Conservation (phyloP, 2,888 invertebrate genomes). For the Pycnomerus fuliginosus region DNA sequence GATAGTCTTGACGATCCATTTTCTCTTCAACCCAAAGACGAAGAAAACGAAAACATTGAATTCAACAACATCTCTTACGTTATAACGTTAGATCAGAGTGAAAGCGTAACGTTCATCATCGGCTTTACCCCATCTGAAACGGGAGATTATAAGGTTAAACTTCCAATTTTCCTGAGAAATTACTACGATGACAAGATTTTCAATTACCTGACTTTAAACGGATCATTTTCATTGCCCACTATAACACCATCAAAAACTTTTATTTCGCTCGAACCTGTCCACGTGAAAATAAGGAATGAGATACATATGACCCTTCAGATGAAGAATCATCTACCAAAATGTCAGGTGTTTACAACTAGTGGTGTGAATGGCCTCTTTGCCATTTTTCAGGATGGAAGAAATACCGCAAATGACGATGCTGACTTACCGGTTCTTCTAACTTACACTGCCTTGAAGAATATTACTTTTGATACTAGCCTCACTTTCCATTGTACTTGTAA, state of each 20-base stretch:
- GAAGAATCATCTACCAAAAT: conserved; percentile 24
- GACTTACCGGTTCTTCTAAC: neutral
- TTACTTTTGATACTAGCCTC: conserved; percentile 20
- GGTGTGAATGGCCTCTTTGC: conserved; percentile 3
- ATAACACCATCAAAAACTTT: conserved; percentile 38
- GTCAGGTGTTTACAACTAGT: conserved; percentile 20
- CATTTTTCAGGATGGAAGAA: conserved; percentile 3
- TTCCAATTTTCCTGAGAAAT: conserved; percentile 46
- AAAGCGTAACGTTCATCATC: too few species aligned
- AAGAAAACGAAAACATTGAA: neutral
- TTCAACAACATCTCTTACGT: neutral
- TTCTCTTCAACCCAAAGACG: conserved; percentile 23
- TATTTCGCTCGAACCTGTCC: conserved; percentile 45
- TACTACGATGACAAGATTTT: conserved; percentile 40
- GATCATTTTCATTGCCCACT: conserved; percentile 33
- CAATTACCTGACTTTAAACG: conserved; percentile 45
- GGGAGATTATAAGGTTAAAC: conserved; percentile 14
- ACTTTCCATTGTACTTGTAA: conserved; percentile 38
- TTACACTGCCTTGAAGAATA: neutral
- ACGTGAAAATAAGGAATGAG: conserved; percentile 34
- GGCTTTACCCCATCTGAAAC: too few species aligned
- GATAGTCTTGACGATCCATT: conserved; percentile 41
- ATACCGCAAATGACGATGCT: neutral
- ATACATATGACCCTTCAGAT: conserved; percentile 31
- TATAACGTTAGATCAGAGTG: neutral